Evolutionary conservation across 2,797 vertebrate species (phyloP).

Genomic region (Simalia tracyae): DNA sequence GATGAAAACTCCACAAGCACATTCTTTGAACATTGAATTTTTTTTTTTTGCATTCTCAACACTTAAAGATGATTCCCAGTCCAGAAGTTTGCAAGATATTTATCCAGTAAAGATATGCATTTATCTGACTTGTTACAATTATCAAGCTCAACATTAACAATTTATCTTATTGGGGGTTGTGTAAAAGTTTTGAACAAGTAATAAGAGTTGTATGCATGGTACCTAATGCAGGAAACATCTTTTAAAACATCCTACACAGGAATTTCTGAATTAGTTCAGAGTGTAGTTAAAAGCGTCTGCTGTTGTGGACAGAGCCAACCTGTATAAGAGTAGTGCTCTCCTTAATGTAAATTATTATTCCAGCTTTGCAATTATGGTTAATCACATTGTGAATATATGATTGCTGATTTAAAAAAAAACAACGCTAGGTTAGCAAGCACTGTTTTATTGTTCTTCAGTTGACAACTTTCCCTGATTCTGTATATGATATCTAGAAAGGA

Average conservation of each 20-base stretch:
- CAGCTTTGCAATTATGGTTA: slow-evolving; percentile 36
- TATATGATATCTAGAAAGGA: slow-evolving; percentile 51
- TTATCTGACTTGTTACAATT: not conserved
- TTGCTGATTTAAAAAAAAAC: slow-evolving; percentile 31
- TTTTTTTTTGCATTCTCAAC: slow-evolving; percentile 22
- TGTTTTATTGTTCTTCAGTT: slow-evolving; percentile 49
- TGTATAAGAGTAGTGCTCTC: not conserved
- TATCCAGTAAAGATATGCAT: not conserved
- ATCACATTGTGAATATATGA: slow-evolving; percentile 55
- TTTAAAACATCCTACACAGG: not conserved
- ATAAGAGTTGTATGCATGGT: not conserved
- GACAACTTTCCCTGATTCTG: slow-evolving; percentile 53
- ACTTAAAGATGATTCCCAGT: slow-evolving; percentile 34
- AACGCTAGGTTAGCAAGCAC: slow-evolving; percentile 27
- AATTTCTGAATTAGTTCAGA: not conserved
- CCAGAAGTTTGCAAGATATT: not conserved
- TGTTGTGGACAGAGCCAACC: not conserved
- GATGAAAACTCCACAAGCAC: slow-evolving; percentile 41
- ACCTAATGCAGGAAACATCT: not conserved
- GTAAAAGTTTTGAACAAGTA: not conserved
- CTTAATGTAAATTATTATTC: slow-evolving; percentile 39
- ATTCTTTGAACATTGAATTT: slow-evolving; percentile 17
- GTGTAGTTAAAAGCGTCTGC: not conserved
- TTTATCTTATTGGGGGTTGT: not conserved
- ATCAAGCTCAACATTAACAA: not conserved